Conservation (phyloP, 2,113 vertebrate species). For the Peucedramus taeniatus region DNA sequence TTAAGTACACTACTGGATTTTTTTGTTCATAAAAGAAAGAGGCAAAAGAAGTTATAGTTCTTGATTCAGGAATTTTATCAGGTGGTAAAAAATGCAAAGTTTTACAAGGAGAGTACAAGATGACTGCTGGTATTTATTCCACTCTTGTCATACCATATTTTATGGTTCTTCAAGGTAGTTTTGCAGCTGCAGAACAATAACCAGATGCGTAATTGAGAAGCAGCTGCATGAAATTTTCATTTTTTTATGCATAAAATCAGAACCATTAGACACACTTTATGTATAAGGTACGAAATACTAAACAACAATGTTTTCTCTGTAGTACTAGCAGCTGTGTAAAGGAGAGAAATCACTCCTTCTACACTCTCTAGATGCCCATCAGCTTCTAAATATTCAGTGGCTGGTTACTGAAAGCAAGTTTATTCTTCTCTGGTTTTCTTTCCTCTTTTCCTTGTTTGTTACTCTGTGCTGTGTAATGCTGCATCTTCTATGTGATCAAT, state of each 20-base stretch:
- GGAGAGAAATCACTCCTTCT: slow-evolving; percentile 47
- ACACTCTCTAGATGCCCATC: slow-evolving; percentile 52
- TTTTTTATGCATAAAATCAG: slow-evolving; percentile 47
- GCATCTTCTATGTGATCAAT: not conserved
- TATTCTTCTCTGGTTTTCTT: not conserved
- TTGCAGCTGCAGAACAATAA: slow-evolving; percentile 53
- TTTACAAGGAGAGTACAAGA: not conserved
- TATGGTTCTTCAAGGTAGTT: slow-evolving; percentile 44
- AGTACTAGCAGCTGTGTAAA: slow-evolving; percentile 57
- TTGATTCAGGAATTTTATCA: not conserved
- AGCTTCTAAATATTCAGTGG: slow-evolving; percentile 42
- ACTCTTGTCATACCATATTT: not conserved
- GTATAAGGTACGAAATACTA: slow-evolving; percentile 27
- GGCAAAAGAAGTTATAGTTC: not conserved
- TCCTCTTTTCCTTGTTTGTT: not conserved
- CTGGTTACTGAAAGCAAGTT: not conserved
- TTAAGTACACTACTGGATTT: not conserved
- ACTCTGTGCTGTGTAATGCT: not conserved
- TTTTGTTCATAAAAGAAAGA: not conserved
- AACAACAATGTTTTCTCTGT: slow-evolving; percentile 32
- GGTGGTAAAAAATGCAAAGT: not conserved
- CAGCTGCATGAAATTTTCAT: slow-evolving; percentile 51
- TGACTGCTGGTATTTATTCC: slow-evolving; percentile 52
- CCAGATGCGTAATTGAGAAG: slow-evolving; percentile 61
- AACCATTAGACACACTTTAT: slow-evolving; percentile 31